Conservation (phyloP, 2,888 invertebrate species). For the Stenichneumon culpator region DNA sequence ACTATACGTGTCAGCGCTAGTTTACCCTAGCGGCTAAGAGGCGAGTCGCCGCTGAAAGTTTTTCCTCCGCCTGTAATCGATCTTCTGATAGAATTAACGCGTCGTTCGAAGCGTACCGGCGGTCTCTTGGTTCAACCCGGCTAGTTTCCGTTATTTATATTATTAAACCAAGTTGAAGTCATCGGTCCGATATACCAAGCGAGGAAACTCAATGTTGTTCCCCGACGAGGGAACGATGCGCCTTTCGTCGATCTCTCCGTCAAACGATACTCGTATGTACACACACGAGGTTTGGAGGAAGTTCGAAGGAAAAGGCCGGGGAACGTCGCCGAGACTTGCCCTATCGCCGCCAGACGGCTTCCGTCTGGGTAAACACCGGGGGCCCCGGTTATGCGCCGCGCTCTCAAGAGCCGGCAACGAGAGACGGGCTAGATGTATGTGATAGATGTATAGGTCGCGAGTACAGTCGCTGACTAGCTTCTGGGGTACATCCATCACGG, state of each 20-base stretch:
- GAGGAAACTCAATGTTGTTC: too few relatives aligned
- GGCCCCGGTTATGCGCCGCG: constrained; percentile 62
- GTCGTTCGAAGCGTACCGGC: too few relatives aligned
- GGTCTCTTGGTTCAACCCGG: too few relatives aligned
- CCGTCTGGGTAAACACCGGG: constrained; percentile 83
- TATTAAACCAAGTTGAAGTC: too few relatives aligned
- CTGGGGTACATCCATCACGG: constrained; percentile 81
- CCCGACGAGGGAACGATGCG: too few relatives aligned
- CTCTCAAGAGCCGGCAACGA: constrained; percentile 56
- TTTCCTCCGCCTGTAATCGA: background rate
- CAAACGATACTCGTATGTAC: constrained; percentile 42
- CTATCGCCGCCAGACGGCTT: constrained; percentile 81
- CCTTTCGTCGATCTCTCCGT: too few relatives aligned
- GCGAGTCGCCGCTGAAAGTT: background rate
- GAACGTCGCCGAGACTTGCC: constrained; percentile 67
- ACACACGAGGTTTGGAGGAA: constrained; percentile 48
- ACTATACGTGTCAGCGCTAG: constrained; percentile 29
- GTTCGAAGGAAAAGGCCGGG: constrained; percentile 59
- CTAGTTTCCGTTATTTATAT: too few relatives aligned
- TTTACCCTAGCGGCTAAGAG: background rate
- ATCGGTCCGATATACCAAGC: too few relatives aligned
- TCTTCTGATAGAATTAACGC: background rate
- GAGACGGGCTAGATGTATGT: constrained; percentile 52
- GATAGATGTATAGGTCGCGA: constrained; percentile 48
- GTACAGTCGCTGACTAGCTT: constrained; percentile 49